These are phyloP conservation scores for Caenorhabditis imperialis DNA, from an alignment of 2,888 invertebrate genomes.

Conservation along the genomic window DNA sequence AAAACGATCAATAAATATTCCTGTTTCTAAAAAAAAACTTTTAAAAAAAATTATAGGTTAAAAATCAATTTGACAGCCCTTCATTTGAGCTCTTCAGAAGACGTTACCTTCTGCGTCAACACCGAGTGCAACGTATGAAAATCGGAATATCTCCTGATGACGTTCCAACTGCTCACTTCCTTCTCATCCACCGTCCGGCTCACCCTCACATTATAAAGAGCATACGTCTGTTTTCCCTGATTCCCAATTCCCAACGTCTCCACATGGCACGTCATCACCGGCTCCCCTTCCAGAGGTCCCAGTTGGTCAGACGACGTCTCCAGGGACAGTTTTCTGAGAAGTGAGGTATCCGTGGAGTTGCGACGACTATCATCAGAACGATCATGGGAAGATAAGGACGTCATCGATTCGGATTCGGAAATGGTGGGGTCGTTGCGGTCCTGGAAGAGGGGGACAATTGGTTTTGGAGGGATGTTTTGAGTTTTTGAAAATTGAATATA, in stretches of 20 bases:
- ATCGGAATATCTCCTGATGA: constrained; percentile 92
- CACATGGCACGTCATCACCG: constrained; percentile 60
- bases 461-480: too few relatives aligned
- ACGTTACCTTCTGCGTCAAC: constrained; percentile 82
- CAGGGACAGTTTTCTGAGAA: neutral
- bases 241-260: constrained; percentile 77
- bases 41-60: too few relatives aligned
- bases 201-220: constrained; percentile 76
- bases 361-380: constrained; percentile 1
- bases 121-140: constrained; percentile 90
- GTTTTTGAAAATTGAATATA: too few relatives aligned
- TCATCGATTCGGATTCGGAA: constrained; percentile 39
- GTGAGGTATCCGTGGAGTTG: neutral
- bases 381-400: constrained; percentile 35
- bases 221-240: constrained; percentile 69
- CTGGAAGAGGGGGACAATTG: too few relatives aligned
- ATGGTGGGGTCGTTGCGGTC: constrained; percentile 34
- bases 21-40: too few relatives aligned
- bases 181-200: constrained; percentile 55
- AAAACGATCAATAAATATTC: too few relatives aligned
- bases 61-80: too few relatives aligned
- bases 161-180: constrained; percentile 84
- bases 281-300: constrained; percentile 32
- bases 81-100: neutral
- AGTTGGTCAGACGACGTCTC: constrained; percentile 12